These are phyloP conservation scores for Chamaedrilus cognettii DNA, from an alignment of 2,888 invertebrate species.

Conservation along the genomic window DNA sequence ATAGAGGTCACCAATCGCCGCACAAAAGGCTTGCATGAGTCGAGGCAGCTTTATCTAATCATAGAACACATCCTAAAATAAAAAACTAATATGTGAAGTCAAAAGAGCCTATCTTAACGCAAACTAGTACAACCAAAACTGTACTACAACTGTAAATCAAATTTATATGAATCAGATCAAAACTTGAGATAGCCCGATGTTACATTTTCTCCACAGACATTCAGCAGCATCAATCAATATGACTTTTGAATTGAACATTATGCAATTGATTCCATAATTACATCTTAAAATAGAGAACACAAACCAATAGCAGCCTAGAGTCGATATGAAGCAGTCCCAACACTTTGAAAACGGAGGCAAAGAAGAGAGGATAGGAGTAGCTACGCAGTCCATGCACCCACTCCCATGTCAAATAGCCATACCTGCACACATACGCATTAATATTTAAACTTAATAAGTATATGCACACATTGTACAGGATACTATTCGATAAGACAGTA, in stretches of 20 bases:
- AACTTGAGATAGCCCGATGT: too few species aligned
- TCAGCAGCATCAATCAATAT: too few species aligned
- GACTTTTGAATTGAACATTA: too few species aligned
- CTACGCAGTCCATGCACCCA: conserved; percentile 87
- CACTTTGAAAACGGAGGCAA: conserved; percentile 75
- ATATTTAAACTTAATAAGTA: neutral
- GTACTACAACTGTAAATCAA: neutral
- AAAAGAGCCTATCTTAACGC: neutral
- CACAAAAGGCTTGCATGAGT: conserved; percentile 76
- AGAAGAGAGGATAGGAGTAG: conserved; percentile 79
- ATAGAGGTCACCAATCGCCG: conserved; percentile 76
- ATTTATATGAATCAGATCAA: neutral
- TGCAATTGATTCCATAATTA: too few species aligned
- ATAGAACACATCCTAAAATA: conserved; percentile 4
- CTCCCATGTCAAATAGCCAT: conserved; percentile 95
- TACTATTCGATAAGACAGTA: too few species aligned
- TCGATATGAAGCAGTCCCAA: conserved; percentile 74
- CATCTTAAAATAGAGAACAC: neutral
- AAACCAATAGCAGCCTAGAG: conserved; percentile 60
- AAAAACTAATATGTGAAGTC: neutral
- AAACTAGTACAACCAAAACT: neutral
- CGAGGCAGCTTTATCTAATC: conserved; percentile 73
- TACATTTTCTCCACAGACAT: too few species aligned
- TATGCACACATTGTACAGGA: neutral
- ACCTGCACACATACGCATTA: conserved; percentile 56